Evolutionary conservation across 1,140 invertebrate species (phyloP).

Genomic region (Neoseiulus cucumeris): DNA sequence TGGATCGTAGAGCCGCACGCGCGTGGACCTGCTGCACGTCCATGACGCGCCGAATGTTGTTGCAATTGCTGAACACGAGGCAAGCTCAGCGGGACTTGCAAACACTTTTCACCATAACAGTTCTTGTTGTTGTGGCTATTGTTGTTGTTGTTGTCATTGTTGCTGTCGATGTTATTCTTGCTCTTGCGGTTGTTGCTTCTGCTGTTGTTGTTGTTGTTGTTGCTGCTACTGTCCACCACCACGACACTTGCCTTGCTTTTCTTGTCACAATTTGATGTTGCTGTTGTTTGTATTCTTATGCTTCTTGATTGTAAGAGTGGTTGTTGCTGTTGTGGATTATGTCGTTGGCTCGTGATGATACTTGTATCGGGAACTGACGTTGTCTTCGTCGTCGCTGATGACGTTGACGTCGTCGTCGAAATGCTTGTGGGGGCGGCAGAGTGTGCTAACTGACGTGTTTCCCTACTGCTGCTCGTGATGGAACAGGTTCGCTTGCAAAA

Average conservation of each 20-base stretch:
- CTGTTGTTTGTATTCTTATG: neutral
- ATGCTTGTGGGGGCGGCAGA: no score
- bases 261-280: neutral
- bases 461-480: no score
- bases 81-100: neutral
- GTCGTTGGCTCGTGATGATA: no score
- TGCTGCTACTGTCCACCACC: neutral
- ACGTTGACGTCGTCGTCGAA: no score
- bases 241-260: neutral
- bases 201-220: constrained; percentile 4
- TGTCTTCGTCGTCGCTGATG: neutral
- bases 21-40: neutral
- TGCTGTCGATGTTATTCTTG: neutral
- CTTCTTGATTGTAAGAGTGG: no score
- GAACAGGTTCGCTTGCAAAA: no score
- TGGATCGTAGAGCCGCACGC: neutral
- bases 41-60: neutral
- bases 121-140: neutral
- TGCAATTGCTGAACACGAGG: neutral
- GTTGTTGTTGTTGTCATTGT: neutral
- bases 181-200: neutral
- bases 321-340: no score
- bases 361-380: neutral
- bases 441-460: no score
- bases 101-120: no score